A percentile compares a stretch with the other conserved stretches of the same genome.
phyloP scores from a whole-genome alignment of 2,797 vertebrate genomes.

The Pantherophis alleghaniensis region DNA sequence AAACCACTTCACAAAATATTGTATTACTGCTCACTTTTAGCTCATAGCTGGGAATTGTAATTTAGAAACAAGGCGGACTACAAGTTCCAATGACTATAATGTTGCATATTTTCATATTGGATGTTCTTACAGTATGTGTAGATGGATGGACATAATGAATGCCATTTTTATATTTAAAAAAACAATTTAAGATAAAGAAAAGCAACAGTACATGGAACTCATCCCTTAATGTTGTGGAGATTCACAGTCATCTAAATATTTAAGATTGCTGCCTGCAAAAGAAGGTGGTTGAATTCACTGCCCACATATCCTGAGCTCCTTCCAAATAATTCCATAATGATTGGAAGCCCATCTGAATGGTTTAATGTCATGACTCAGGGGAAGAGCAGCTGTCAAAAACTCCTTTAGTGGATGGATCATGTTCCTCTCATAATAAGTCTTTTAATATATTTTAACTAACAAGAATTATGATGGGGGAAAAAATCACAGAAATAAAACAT shows the following conservation, averaged over 20 bases:
- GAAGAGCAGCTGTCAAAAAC: not conserved
- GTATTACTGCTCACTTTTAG: conserved; percentile 11
- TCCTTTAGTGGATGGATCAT: not conserved
- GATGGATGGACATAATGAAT: not conserved
- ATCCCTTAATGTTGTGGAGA: not conserved
- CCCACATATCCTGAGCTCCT: not conserved
- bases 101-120: not conserved
- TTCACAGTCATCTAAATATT: not conserved
- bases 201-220: not conserved
- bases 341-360: not conserved
- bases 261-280: not conserved
- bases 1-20: not conserved
- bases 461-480: not conserved
- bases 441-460: not conserved
- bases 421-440: not conserved
- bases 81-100: not conserved
- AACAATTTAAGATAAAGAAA: not conserved
- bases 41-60: not conserved
- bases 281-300: not conserved
- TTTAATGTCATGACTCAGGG: not conserved
- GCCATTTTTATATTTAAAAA: not conserved
- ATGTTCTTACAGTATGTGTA: not conserved
- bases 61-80: not conserved
- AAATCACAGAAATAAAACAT: not conserved
- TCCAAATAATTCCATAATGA: not conserved